Evolutionary conservation across 1,140 invertebrate species (phyloP).

Genomic region (Kradibia gibbosae): DNA sequence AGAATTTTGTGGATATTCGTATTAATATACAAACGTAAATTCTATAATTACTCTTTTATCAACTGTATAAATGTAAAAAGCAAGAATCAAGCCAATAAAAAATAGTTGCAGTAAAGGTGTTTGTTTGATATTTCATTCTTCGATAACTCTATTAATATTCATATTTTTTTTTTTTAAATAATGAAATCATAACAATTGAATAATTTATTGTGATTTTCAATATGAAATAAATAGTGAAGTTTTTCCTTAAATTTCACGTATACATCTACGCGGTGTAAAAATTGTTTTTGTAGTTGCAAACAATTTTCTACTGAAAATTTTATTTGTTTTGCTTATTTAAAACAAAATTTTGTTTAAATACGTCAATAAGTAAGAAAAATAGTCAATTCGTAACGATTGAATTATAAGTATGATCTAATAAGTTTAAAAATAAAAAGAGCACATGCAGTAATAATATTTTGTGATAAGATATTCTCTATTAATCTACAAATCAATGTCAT

Average conservation of each 20-base stretch:
- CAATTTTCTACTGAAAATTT: background rate
- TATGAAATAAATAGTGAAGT: background rate
- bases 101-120: background rate
- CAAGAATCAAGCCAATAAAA: background rate
- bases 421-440: background rate
- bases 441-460: too few relatives aligned
- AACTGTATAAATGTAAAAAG: background rate
- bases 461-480: too few relatives aligned
- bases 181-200: too few relatives aligned
- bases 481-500: too few relatives aligned
- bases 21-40: too few relatives aligned
- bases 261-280: background rate
- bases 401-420: background rate
- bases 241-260: background rate
- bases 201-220: too few relatives aligned
- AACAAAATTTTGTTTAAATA: background rate
- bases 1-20: too few relatives aligned
- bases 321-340: background rate
- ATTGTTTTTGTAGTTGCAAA: background rate
- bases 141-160: too few relatives aligned
- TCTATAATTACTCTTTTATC: too few relatives aligned
- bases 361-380: background rate
- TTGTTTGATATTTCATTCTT: background rate
- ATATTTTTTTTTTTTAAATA: too few relatives aligned
- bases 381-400: background rate